phyloP scores from a whole-genome alignment of 2,113 vertebrate species.

The Perca flavescens region DNA sequence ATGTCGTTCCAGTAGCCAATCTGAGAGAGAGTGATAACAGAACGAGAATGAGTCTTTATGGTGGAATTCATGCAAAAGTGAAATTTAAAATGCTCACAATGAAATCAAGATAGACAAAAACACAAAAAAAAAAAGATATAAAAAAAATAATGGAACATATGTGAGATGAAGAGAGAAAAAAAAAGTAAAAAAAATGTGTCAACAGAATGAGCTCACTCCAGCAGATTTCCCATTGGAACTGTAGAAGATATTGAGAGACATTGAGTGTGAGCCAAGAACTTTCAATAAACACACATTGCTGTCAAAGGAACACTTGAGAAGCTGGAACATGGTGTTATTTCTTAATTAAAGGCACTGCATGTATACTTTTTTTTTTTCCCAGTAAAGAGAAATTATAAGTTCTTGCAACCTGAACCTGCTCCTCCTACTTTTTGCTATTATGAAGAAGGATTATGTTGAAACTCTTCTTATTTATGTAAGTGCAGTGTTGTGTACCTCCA shows the following conservation, averaged over 20 bases:
- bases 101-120: slow-evolving; percentile 4
- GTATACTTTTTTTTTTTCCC: slow-evolving; percentile 28
- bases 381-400: slow-evolving; percentile 27
- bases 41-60: background rate
- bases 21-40: slow-evolving; percentile 58
- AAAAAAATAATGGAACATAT: background rate
- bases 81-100: background rate
- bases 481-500: slow-evolving; percentile 19
- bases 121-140: background rate
- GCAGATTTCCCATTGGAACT: slow-evolving; percentile 74
- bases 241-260: slow-evolving; percentile 59
- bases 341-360: slow-evolving; percentile 38
- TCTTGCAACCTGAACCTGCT: background rate
- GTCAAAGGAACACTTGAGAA: slow-evolving; percentile 60
- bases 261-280: slow-evolving; percentile 52
- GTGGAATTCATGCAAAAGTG: slow-evolving; percentile 4
- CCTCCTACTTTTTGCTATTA: slow-evolving; percentile 9
- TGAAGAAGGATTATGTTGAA: slow-evolving; percentile 25
- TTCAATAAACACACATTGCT: slow-evolving; percentile 60
- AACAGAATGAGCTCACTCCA: slow-evolving; percentile 37
- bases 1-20: slow-evolving; percentile 99
- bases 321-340: slow-evolving; percentile 52
- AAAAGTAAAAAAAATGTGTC: slow-evolving; percentile 9
- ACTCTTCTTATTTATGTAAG: slow-evolving; percentile 7
- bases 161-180: slow-evolving; percentile 3